Evolutionary conservation across 2,888 invertebrate genomes (phyloP).

Genomic region (Alsophila aescularia): DNA sequence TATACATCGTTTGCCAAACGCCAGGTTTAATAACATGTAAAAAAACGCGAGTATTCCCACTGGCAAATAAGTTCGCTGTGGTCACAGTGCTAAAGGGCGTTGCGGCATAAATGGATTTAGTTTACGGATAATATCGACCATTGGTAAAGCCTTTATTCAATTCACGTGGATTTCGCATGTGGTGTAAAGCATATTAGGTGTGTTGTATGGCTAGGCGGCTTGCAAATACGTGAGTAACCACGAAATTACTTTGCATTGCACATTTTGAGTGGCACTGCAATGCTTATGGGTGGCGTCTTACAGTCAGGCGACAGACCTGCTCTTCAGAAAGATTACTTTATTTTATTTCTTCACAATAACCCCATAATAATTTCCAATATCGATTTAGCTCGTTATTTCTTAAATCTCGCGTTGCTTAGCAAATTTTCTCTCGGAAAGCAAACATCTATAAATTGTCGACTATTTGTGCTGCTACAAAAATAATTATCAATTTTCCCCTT

Average conservation of each 20-base stretch:
- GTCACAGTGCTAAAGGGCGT: neutral
- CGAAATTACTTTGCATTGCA: too few relatives aligned
- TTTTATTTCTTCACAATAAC: slow-evolving; percentile 9
- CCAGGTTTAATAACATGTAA: too few relatives aligned
- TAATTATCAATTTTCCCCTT: slow-evolving; percentile 58
- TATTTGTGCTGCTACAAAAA: slow-evolving; percentile 42
- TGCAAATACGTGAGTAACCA: too few relatives aligned
- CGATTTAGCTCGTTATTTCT: slow-evolving; percentile 7
- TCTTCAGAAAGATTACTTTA: neutral
- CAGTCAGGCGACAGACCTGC: too few relatives aligned
- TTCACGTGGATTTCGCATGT: neutral
- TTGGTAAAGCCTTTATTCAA: slow-evolving; percentile 11
- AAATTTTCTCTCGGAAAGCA: slow-evolving; percentile 9
- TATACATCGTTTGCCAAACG: neutral
- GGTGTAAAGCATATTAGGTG: too few relatives aligned
- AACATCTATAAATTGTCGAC: slow-evolving; percentile 33
- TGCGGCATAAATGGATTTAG: slow-evolving; percentile 16
- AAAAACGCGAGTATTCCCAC: neutral
- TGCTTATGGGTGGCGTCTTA: too few relatives aligned
- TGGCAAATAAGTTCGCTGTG: slow-evolving; percentile 1
- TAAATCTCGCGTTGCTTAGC: slow-evolving; percentile 3
- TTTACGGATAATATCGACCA: slow-evolving; percentile 19
- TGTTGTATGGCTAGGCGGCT: too few relatives aligned
- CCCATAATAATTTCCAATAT: slow-evolving; percentile 12
- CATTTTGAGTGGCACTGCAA: too few relatives aligned